Evolutionary conservation across 2,113 vertebrate genomes (phyloP).

Genomic region (Pimephales promelas): DNA sequence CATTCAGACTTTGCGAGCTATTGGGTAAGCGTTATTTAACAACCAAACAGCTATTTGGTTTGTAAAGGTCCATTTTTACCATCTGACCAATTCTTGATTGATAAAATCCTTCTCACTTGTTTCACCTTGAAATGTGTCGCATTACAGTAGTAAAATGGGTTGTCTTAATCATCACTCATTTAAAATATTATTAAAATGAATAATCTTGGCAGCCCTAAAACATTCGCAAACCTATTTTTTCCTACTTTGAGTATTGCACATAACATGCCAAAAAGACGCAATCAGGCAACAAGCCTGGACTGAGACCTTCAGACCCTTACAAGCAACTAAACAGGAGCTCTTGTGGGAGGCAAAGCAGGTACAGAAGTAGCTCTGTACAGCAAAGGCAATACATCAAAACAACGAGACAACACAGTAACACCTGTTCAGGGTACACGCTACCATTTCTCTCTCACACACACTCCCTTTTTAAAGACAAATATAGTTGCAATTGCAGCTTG

Average conservation of each 20-base stretch:
- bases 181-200: not conserved
- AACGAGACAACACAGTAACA: constrained; percentile 56
- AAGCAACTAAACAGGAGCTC: constrained; percentile 44
- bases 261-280: not conserved
- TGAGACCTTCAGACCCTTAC: constrained; percentile 21
- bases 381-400: constrained; percentile 57
- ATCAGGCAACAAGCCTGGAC: constrained; percentile 24
- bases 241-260: not conserved
- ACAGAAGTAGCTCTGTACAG: constrained; percentile 41
- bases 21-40: not conserved
- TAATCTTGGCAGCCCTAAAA: not conserved
- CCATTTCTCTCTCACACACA: constrained; percentile 32
- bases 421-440: constrained; percentile 52
- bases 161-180: too few species aligned
- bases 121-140: not conserved
- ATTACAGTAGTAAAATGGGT: not conserved
- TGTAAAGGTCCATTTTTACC: not conserved
- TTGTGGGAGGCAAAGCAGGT: constrained; percentile 30
- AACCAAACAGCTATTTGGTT: not conserved
- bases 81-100: not conserved
- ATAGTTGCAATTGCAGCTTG: constrained; percentile 47
- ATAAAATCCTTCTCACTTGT: not conserved
- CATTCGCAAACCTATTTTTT: not conserved
- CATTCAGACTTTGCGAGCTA: not conserved
- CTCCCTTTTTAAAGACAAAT: constrained; percentile 45